phyloP scores from a whole-genome alignment of 2,888 invertebrate species.

The Stegophylla sp. region DNA sequence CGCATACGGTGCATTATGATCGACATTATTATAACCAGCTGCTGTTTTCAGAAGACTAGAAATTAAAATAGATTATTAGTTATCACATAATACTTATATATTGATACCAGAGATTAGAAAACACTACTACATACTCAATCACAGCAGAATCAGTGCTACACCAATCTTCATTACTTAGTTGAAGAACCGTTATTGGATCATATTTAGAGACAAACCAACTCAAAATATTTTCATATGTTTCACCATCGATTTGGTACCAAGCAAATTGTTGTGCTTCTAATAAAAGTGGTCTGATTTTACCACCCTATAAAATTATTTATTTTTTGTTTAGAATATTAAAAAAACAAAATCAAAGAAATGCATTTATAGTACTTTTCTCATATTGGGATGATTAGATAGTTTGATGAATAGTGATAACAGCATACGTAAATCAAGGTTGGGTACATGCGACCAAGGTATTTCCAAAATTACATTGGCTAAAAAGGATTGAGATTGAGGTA shows the following conservation, averaged over 20 bases:
- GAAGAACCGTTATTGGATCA: slow-evolving; percentile 74
- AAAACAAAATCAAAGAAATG: slow-evolving; percentile 2
- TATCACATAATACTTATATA: slow-evolving; percentile 8
- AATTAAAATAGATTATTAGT: slow-evolving; percentile 60
- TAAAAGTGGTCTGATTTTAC: slow-evolving; percentile 67
- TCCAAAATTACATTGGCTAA: slow-evolving; percentile 75
- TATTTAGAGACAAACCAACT: slow-evolving; percentile 79
- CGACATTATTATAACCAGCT: slow-evolving; percentile 68
- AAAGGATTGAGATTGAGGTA: slow-evolving; percentile 76
- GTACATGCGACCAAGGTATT: slow-evolving; percentile 69
- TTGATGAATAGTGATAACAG: slow-evolving; percentile 76
- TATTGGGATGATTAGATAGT: slow-evolving; percentile 75
- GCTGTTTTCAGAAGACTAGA: slow-evolving; percentile 71
- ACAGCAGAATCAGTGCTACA: slow-evolving; percentile 70
- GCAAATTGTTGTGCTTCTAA: slow-evolving; percentile 71
- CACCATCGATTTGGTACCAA: slow-evolving; percentile 73
- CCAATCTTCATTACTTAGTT: slow-evolving; percentile 64
- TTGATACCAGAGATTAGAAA: slow-evolving; percentile 19
- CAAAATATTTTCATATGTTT: slow-evolving; percentile 71
- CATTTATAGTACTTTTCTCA: slow-evolving; percentile 68
- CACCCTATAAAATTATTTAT: slow-evolving; percentile 64
- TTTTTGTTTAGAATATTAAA: slow-evolving; percentile 13
- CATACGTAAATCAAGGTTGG: slow-evolving; percentile 67
- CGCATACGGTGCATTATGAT: slow-evolving; percentile 61
- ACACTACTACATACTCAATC: slow-evolving; percentile 67